A percentile compares a stretch with the other conserved stretches of the same genome.
Conservation (phyloP, 2,797 vertebrate species). For the Enteromius paludinosus region DNA sequence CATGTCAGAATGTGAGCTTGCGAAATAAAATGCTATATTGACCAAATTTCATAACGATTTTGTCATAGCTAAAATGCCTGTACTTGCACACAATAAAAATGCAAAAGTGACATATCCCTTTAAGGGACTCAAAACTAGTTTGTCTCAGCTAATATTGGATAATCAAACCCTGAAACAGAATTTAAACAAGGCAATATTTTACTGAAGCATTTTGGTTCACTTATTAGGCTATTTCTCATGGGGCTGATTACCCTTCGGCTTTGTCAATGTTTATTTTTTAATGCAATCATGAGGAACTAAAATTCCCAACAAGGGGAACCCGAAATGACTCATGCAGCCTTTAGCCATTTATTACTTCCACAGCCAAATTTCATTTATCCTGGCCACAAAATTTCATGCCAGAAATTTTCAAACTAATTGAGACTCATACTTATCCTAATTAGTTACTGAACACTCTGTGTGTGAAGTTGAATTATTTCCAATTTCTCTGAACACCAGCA, state of each 20-base stretch:
- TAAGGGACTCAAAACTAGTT: background rate
- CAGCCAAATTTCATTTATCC: background rate
- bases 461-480: slow-evolving; percentile 14
- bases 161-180: background rate
- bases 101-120: background rate
- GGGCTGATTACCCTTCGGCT: background rate
- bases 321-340: slow-evolving; percentile 13
- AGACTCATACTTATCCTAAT: slow-evolving; percentile 1
- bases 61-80: background rate
- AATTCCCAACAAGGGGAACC: slow-evolving; percentile 2
- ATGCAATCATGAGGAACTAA: background rate
- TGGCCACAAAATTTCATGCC: background rate
- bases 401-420: background rate
- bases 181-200: background rate
- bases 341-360: background rate
- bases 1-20: background rate
- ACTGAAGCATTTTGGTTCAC: background rate
- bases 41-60: background rate
- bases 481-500: background rate
- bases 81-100: background rate
- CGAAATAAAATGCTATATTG: background rate
- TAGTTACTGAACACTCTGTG: background rate
- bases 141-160: background rate
- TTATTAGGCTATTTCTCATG: background rate
- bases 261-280: background rate